Evolutionary conservation across 2,888 invertebrate species (phyloP).

Genomic region (Leucophenga maculata): DNA sequence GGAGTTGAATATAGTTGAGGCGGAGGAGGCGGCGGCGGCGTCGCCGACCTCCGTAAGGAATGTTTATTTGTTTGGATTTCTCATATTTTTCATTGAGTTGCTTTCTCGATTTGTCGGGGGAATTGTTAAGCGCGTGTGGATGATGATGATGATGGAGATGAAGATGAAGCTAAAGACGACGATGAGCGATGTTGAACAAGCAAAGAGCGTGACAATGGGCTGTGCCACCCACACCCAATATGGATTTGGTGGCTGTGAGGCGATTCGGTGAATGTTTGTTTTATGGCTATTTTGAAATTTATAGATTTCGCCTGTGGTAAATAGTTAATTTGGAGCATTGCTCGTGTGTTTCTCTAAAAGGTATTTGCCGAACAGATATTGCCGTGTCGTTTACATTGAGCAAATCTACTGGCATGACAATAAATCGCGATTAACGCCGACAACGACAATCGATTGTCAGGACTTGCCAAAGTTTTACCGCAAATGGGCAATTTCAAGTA

Average conservation of each 20-base stretch:
- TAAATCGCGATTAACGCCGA: not conserved
- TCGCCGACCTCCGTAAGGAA: not conserved
- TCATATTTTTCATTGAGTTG: slow-evolving; percentile 20
- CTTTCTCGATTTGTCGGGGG: not conserved
- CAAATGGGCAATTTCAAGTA: too few relatives aligned
- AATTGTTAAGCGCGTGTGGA: slow-evolving; percentile 18
- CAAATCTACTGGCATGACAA: not conserved
- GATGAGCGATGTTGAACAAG: slow-evolving; percentile 7
- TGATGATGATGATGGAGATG: slow-evolving; percentile 6
- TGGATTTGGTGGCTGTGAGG: not conserved
- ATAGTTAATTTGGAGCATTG: not conserved
- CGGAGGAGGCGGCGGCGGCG: not conserved
- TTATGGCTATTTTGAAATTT: slow-evolving; percentile 14
- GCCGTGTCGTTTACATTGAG: not conserved
- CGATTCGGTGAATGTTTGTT: slow-evolving; percentile 9
- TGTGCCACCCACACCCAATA: too few relatives aligned
- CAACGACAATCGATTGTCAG: not conserved
- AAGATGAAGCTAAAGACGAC: not conserved
- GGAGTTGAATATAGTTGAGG: not conserved
- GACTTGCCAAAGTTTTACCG: too few relatives aligned
- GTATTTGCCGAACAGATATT: not conserved
- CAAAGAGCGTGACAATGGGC: not conserved
- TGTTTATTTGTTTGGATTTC: slow-evolving; percentile 23
- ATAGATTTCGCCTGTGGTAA: slow-evolving; percentile 6
- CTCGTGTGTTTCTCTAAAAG: not conserved